These are phyloP conservation scores for Aurelia aurita complex sp. Pacific DNA, from an alignment of 30 jellyfish, hydroid and myxozoan species.

Conservation along the genomic window DNA sequence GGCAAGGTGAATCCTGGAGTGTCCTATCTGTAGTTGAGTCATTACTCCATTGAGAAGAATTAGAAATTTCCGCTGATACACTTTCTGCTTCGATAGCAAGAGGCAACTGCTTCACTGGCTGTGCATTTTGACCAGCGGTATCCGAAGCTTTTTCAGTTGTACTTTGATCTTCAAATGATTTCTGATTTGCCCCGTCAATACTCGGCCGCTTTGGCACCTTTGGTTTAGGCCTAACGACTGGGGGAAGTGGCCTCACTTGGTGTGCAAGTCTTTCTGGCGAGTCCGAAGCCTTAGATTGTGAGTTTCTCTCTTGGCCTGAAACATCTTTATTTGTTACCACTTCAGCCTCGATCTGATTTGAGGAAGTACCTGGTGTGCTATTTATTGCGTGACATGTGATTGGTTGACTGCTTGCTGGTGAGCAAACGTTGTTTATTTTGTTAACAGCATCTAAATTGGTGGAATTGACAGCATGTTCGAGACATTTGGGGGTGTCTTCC, in stretches of 20 bases:
- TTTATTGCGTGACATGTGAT: not conserved
- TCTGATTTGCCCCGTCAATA: conserved; percentile 24
- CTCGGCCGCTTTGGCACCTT: conserved; percentile 40
- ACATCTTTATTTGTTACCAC: not conserved
- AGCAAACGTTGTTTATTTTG: too few species aligned
- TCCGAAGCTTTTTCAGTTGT: not conserved
- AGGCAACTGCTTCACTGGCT: not conserved
- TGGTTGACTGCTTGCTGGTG: not conserved
- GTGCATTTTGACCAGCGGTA: not conserved
- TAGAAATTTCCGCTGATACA: not conserved
- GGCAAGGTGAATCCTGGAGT: not conserved
- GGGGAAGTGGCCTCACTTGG: conserved; percentile 41
- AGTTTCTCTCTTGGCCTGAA: not conserved
- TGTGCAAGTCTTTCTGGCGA: not conserved
- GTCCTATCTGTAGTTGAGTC: not conserved
- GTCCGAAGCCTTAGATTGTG: not conserved
- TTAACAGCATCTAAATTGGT: too few species aligned
- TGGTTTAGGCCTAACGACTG: conserved; percentile 60
- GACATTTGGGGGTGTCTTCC: not conserved
- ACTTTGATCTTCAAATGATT: not conserved
- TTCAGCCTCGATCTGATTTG: not conserved
- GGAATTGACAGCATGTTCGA: not conserved
- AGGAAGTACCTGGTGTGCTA: not conserved
- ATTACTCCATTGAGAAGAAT: not conserved
- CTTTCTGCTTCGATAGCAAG: not conserved